Conservation (phyloP, 2,113 vertebrate species). For the Dermatemys mawii region DNA sequence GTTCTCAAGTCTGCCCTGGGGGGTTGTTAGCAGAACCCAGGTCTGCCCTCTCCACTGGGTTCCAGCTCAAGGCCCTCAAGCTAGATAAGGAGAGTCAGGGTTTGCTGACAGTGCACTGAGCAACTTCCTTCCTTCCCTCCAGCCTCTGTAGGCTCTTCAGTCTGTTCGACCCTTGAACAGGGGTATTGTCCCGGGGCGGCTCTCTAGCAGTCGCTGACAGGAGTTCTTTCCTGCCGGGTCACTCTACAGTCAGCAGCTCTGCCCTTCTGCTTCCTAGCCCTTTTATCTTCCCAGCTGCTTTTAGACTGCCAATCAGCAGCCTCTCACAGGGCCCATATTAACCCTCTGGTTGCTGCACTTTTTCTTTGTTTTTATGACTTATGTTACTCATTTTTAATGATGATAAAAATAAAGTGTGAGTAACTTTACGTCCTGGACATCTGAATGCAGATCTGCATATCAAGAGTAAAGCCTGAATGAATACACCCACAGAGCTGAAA, state of each 20-base stretch:
- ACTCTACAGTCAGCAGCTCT: not conserved
- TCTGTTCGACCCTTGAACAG: no score
- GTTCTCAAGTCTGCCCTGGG: no score
- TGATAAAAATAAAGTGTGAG: not conserved
- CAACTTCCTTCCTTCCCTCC: not conserved
- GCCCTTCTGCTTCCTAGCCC: not conserved
- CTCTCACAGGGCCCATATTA: not conserved
- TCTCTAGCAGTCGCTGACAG: not conserved
- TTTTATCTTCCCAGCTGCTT: not conserved
- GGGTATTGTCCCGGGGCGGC: not conserved
- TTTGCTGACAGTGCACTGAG: not conserved
- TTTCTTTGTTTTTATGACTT: not conserved
- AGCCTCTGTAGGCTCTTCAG: not conserved
- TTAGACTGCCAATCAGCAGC: not conserved
- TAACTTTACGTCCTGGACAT: not conserved
- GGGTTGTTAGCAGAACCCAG: no score
- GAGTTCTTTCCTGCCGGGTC: not conserved
- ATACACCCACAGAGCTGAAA: not conserved
- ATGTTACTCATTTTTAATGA: not conserved
- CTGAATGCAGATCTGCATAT: not conserved
- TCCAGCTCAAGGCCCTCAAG: not conserved
- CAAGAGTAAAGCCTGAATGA: not conserved
- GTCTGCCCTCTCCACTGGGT: no score
- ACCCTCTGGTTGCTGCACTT: not conserved
- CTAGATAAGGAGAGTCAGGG: not conserved